phyloP scores from a whole-genome alignment of 2,888 invertebrate genomes.

The Apamea sordens region DNA sequence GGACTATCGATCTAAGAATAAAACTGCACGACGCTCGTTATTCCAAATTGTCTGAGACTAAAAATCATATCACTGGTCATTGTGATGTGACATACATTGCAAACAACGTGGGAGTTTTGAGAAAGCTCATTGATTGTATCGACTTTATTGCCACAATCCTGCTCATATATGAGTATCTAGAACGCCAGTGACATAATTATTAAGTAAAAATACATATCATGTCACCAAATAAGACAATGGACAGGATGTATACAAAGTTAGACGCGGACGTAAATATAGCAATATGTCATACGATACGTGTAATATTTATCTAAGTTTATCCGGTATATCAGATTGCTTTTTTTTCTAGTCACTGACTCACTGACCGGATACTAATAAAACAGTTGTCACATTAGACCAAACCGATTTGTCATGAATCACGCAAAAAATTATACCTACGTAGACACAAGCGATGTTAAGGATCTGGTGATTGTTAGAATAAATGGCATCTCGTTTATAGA shows the following conservation, averaged over 20 bases:
- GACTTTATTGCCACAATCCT: constrained; percentile 30
- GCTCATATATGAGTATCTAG: constrained; percentile 42
- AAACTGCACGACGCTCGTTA: not conserved
- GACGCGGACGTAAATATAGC: constrained; percentile 19
- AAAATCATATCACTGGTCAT: constrained; percentile 24
- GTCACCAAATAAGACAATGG: constrained; percentile 23
- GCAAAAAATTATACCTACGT: constrained; percentile 27
- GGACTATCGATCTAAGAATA: not conserved
- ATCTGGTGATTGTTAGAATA: constrained; percentile 23
- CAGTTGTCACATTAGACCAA: constrained; percentile 31
- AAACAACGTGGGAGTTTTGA: constrained; percentile 52
- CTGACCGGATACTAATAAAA: constrained; percentile 43
- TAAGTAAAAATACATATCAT: constrained; percentile 39
- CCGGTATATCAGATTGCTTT: constrained; percentile 24
- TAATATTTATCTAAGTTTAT: not conserved
- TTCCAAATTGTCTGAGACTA: constrained; percentile 13
- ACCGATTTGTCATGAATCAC: constrained; percentile 43
- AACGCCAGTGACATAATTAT: constrained; percentile 51
- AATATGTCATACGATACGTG: constrained; percentile 14
- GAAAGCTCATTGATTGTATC: constrained; percentile 54
- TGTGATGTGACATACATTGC: constrained; percentile 32
- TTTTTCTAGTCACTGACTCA: constrained; percentile 44
- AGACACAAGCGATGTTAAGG: constrained; percentile 19
- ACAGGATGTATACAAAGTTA: constrained; percentile 19
- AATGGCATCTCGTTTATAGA: constrained; percentile 28